A percentile compares a stretch with the other conserved stretches of the same genome.
phyloP scores from a whole-genome alignment of 2,888 invertebrate genomes.

The Charanyca ferruginea region DNA sequence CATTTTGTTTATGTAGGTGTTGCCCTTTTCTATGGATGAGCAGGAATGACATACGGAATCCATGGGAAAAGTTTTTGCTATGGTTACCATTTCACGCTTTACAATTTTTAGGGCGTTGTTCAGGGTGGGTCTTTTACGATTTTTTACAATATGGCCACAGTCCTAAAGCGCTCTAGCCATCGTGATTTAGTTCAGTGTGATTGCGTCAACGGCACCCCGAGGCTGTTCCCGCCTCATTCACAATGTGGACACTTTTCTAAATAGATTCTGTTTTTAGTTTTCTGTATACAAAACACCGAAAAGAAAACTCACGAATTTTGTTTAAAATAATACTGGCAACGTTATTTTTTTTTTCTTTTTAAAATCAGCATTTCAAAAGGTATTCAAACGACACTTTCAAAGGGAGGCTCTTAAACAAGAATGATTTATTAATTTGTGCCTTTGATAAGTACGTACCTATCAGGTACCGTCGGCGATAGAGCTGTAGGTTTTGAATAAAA shows the following conservation, averaged over 20 bases:
- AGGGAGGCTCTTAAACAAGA: conserved; percentile 24
- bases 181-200: conserved; percentile 63
- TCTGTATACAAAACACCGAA: not conserved
- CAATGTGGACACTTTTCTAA: conserved; percentile 36
- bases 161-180: conserved; percentile 52
- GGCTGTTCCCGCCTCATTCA: conserved; percentile 50
- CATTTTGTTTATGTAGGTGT: too few species aligned
- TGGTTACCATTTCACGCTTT: too few species aligned
- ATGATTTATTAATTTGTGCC: conserved; percentile 48
- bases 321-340: not conserved
- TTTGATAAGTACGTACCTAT: conserved; percentile 7
- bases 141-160: not conserved
- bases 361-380: conserved; percentile 37
- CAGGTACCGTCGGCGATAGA: not conserved
- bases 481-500: not conserved
- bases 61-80: too few species aligned
- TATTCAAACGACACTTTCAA: conserved; percentile 30
- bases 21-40: too few species aligned
- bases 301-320: not conserved
- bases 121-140: conserved; percentile 11
- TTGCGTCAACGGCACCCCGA: conserved; percentile 62
- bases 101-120: not conserved
- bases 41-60: too few species aligned
- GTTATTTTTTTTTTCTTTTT: not conserved
- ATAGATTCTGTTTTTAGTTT: conserved; percentile 46